phyloP scores from a whole-genome alignment of 2,113 vertebrate genomes.

The Pycnonotus jocosus region DNA sequence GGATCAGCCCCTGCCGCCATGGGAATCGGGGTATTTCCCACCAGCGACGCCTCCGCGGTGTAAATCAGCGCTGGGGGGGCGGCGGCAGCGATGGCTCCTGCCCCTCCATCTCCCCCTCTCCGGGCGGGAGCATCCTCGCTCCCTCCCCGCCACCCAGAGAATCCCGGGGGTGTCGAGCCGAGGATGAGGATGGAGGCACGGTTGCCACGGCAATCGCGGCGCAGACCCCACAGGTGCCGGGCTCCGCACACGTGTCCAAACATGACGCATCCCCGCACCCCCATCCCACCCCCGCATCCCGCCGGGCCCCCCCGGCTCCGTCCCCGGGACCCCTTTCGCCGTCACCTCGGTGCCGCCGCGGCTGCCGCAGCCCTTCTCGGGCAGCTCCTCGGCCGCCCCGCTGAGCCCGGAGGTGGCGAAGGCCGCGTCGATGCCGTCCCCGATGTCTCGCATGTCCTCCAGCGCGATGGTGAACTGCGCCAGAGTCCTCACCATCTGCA shows the following conservation, averaged over 20 bases:
- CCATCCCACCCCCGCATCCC: background rate
- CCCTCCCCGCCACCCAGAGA: fast-evolving
- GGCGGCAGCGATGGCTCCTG: background rate
- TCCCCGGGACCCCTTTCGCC: background rate
- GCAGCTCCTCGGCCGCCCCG: slow-evolving; percentile 35
- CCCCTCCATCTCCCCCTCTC: background rate
- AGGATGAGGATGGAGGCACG: slow-evolving; percentile 5
- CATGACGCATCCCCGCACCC: background rate
- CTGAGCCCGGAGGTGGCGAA: slow-evolving; percentile 35
- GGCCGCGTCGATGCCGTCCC: slow-evolving; percentile 76
- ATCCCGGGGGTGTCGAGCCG: background rate
- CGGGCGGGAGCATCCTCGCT: background rate
- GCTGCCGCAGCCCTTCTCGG: slow-evolving; percentile 51
- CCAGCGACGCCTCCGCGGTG: background rate
- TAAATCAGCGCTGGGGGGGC: background rate
- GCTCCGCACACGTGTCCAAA: background rate
- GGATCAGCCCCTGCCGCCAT: background rate
- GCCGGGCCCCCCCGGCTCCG: background rate
- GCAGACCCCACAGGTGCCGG: background rate
- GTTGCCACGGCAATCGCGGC: slow-evolving; percentile 13
- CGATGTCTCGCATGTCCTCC: slow-evolving; percentile 94
- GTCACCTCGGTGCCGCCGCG: slow-evolving; percentile 74
- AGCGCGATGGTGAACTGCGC: slow-evolving; percentile 97
- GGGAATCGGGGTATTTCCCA: background rate
- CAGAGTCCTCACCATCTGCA: slow-evolving; percentile 97